Base-by-base conservation (phyloP, 1,140 invertebrate species). In the Cephus cinctus region DNA sequence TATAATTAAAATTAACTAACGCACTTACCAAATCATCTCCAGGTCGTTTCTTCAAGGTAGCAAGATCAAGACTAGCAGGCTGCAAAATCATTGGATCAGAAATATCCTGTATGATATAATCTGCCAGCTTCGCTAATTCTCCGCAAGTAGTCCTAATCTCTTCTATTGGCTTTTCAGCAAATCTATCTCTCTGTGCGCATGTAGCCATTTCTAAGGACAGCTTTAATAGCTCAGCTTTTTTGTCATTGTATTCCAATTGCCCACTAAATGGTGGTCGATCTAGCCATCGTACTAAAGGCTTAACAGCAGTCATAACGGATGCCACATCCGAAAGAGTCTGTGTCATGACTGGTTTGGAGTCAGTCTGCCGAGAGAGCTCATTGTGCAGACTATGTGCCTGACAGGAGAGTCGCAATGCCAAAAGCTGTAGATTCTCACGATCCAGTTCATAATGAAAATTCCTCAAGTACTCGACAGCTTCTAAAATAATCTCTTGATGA, bases 361-460 rank as follows among this genome's bases (percentile, higher is more conserved):
- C 84, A 3, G 73, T 71, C 50, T 82, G 80, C 60, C 80, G 75
- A 0, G 76, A 76, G 0, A 88, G 61, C 55, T 86, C 83, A 57
- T 90, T 89, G 63, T 86, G 85, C 22, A 96, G 78, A 64, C 88
- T 89, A 20, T 87, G 82, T 0, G 92, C 88, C 50, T 88, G 86
- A 57, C 90, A 93, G 0, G 89, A 90, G 22, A 96, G 76, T 50
- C 89, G 83, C 42, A 96, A 73, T 1, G 93, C 90, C 50, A 96
- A 73, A 50, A 90, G 83, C 75, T 96, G 93, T 20, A 96, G 77
- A 73, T 94, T 96, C 75, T 96, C 93, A 54, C 89, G 84, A 53
- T 93, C 87, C 51, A 94, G 74, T 63, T 93, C 90, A 81, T 93
- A 95, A 66, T 95, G 89, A 78, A 95, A 89, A 76, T 91, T 89